phyloP scores from a whole-genome alignment of 2,113 vertebrate genomes.

The Myiozetetes cayanensis region DNA sequence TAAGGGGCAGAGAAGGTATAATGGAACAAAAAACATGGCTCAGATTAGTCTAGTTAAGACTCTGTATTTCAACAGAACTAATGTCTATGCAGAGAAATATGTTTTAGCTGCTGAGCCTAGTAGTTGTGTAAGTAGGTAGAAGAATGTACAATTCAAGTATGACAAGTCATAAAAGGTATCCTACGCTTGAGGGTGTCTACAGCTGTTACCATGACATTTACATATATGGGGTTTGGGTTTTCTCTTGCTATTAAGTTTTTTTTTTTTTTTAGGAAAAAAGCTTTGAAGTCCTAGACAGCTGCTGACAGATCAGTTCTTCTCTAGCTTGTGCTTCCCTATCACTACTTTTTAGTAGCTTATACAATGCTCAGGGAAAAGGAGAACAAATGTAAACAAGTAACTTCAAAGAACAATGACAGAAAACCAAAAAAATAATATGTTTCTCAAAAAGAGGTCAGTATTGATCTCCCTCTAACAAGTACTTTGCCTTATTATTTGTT shows the following conservation, averaged over 20 bases:
- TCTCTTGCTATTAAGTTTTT: background rate
- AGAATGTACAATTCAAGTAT: background rate
- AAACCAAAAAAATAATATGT: background rate
- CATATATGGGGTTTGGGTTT: fast-evolving
- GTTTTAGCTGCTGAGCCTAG: background rate
- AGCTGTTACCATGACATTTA: background rate
- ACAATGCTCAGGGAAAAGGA: background rate
- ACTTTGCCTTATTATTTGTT: background rate
- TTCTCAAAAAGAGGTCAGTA: background rate
- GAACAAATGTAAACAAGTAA: background rate
- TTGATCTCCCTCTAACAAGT: background rate
- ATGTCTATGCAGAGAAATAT: background rate
- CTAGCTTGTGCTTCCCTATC: background rate
- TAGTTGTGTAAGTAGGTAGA: background rate
- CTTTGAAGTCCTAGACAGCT: background rate
- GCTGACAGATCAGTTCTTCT: background rate
- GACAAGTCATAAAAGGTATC: background rate
- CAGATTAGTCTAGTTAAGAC: background rate
- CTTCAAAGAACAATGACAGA: background rate
- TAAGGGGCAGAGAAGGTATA: background rate
- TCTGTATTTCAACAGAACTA: background rate
- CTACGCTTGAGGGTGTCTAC: background rate
- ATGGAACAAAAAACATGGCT: background rate
- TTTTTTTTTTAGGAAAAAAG: background rate
- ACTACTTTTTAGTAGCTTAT: background rate